Evolutionary conservation across 1,140 invertebrate species (phyloP), one percentile per base, ranked within the genome.

Genomic region (Macrocentrus cingulum): DNA sequence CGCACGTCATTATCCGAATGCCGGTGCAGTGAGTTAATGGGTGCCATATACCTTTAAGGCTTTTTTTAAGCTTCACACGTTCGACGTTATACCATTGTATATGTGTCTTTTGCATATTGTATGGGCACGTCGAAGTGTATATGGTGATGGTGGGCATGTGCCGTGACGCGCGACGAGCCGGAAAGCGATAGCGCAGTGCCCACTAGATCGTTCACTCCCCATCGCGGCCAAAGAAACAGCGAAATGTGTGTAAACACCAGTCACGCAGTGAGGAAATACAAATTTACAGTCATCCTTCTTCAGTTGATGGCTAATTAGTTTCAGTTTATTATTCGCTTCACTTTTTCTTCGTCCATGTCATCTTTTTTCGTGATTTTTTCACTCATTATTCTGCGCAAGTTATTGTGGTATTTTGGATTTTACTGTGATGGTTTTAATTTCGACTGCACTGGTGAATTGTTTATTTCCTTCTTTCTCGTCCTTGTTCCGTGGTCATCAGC

Each of bases 141-240:
- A 16, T 46, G 19, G 34, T 34, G 23, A 50, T 51, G 16, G 56
- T 65, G 48, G 60, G 50, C 60, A 61, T 60, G 62, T 49, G 63
- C 65, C 61, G 69, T 74, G 69, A 75, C 74, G 74, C 69, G 69
- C 65, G 63, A 70, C 67, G 56, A 65, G 63, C 65, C 67, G 67
- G 66, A 72, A 75, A 74, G 68, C 65, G 70, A 75, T 72, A 70
- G 70, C 67, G 18, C 34, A 16, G 16, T 7, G 22, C n/a, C 15
- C n/a, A 41, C 34, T 51, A 23, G 45, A 48, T 25, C 29, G 16
- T n/a, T 23, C 13, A 39, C 13, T 39, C 13, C 13, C 36, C 4
- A 39, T 39, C 36, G 4, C 3, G 13, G 15, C 2, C 3, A 39
- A 39, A 39, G 13, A 3, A 39, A 39, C 13, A 39, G 15, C 36